Evolutionary conservation across 2,888 invertebrate species (phyloP).

Genomic region (Zonitis immaculata): DNA sequence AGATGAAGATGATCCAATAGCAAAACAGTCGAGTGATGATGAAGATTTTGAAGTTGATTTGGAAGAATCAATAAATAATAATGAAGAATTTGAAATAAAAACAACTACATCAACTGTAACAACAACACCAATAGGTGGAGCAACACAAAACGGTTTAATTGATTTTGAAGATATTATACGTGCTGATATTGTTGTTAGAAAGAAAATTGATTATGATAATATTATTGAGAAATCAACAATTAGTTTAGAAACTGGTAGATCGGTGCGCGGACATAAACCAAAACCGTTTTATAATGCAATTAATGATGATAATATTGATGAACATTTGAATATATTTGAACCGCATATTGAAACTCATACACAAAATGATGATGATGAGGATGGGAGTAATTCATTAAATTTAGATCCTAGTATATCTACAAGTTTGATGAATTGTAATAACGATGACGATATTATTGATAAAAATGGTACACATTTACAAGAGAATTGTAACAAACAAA

Average conservation of each 20-base stretch:
- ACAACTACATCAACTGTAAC: neutral
- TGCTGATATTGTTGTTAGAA: conserved; percentile 39
- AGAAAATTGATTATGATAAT: conserved; percentile 37
- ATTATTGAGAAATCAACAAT: conserved; percentile 36
- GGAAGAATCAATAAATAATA: conserved; percentile 12
- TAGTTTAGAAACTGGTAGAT: conserved; percentile 10
- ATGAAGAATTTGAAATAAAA: neutral
- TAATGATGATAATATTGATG: neutral
- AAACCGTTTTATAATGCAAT: conserved; percentile 3
- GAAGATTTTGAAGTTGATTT: conserved; percentile 34
- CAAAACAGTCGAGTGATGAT: conserved; percentile 26
- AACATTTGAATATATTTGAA: neutral
- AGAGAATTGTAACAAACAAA: conserved; percentile 2
- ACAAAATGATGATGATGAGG: conserved; percentile 20
- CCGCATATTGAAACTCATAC: neutral
- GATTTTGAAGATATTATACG: conserved; percentile 41
- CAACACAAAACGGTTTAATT: conserved; percentile 25
- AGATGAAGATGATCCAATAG: conserved; percentile 29
- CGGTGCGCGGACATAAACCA: conserved; percentile 20
- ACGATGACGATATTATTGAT: conserved; percentile 11
- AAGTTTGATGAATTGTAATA: conserved; percentile 22
- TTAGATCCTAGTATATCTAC: conserved; percentile 21
- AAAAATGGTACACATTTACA: neutral
- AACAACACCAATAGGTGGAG: neutral
- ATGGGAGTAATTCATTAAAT: conserved; percentile 21